Evolutionary conservation across 2,888 invertebrate species (phyloP).

Genomic region (Cybosia mesomella): DNA sequence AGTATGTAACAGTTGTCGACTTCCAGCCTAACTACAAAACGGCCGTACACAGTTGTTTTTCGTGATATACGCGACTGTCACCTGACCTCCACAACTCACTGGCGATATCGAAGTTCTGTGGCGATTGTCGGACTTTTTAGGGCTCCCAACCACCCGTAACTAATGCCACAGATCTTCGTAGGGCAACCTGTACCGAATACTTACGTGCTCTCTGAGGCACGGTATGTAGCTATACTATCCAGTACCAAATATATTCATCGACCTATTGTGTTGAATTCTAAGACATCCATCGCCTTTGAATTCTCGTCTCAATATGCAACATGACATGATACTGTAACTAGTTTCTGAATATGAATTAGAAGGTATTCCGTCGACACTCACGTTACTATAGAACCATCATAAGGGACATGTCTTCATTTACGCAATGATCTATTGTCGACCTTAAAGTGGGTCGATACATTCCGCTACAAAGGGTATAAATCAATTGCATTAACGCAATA

Average conservation of each 20-base stretch:
- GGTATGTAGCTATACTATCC: not conserved
- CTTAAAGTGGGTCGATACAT: not conserved
- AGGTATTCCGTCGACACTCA: slow-evolving; percentile 24
- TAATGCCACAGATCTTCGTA: not conserved
- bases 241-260: slow-evolving; percentile 24
- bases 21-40: too few relatives aligned
- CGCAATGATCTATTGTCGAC: not conserved
- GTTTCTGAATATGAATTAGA: slow-evolving; percentile 57
- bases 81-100: too few relatives aligned
- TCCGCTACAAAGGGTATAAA: too few relatives aligned
- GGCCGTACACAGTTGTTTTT: too few relatives aligned
- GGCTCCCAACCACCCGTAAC: not conserved
- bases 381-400: not conserved
- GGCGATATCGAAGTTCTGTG: too few relatives aligned
- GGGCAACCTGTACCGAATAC: not conserved
- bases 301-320: slow-evolving; percentile 44
- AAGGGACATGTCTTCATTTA: not conserved
- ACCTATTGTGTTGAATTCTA: slow-evolving; percentile 43
- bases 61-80: too few relatives aligned
- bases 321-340: slow-evolving; percentile 49
- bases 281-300: slow-evolving; percentile 52
- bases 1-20: too few relatives aligned
- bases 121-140: not conserved
- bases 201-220: not conserved
- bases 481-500: too few relatives aligned